Base-by-base conservation (phyloP, 2,888 invertebrate species). In the Aethes cnicana region DNA sequence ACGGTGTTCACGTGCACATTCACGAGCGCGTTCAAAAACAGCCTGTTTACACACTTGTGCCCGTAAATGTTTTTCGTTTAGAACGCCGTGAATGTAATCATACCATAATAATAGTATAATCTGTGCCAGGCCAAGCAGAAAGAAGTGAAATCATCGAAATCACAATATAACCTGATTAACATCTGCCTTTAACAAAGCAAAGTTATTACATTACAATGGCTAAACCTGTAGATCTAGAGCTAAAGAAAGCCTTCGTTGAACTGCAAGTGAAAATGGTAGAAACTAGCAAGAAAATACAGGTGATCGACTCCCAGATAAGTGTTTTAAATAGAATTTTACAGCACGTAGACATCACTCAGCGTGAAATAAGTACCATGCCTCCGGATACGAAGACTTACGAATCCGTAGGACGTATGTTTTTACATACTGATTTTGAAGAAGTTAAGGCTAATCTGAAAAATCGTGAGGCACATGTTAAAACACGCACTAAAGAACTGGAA, bases 331-430 rank as follows among this genome's bases (percentile, higher is more conserved):
- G 94, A 54, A 90, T 91, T 42, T 92, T 94, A 64, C 92, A 93
- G 57, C 94, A 94, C 71, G 92, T 95, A 48, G 91, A 92, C 57
- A 84, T 95, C 42, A 96, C 96, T 25, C 92, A 93, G 65, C 90
- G 91, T 62, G 93, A 93, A 74, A 89, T 94, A 47, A 77, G 75
- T 53, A 73, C 89, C 7, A 83, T 96, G 55, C 92, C 93, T 42
- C 75, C 90, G 50, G 91, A 87, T 12, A 94, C 94, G 0, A 93
- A 91, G 66, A 94, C 94, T 1, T 97, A 95, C 69, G 95, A 96
- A 83, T 93, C 95, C 17, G 92, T 97, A 2, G 97, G 97, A 4
- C 76, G 97, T 75, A 96, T 96, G 95, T 97, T 97, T 74, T 83
- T 96, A 11, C 81, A 94, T 18, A 93, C 94, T 42, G 92, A 94